phyloP scores from a whole-genome alignment of 2,113 vertebrate genomes.

The Ptychochromis oligacanthus region DNA sequence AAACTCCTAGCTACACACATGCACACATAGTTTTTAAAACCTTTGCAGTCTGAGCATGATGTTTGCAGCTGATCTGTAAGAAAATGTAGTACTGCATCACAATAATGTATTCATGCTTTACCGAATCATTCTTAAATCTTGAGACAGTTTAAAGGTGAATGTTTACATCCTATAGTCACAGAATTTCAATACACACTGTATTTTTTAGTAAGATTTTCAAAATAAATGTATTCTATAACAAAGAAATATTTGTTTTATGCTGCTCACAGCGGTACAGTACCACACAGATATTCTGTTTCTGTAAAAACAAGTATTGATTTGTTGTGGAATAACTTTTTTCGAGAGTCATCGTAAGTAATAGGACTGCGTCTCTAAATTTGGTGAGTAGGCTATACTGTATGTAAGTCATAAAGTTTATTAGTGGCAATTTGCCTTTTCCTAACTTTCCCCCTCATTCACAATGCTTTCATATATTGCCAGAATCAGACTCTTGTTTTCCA shows the following conservation, averaged over 20 bases:
- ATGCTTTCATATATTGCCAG: background rate
- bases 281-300: background rate
- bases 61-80: background rate
- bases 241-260: background rate
- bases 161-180: background rate
- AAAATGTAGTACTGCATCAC: background rate
- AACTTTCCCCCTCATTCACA: background rate
- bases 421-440: background rate
- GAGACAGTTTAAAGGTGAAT: background rate
- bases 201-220: background rate
- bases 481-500: background rate
- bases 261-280: background rate
- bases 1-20: background rate
- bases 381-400: background rate
- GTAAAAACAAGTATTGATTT: background rate
- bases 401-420: background rate
- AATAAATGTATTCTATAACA: background rate
- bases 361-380: background rate
- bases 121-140: no score
- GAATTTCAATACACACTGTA: background rate
- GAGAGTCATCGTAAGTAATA: background rate
- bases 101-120: background rate
- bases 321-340: background rate
- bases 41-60: background rate
- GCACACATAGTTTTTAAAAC: fast-evolving